These are phyloP conservation scores for Schrankia costaestrigalis DNA, from an alignment of 2,888 invertebrate species.

Conservation along the genomic window DNA sequence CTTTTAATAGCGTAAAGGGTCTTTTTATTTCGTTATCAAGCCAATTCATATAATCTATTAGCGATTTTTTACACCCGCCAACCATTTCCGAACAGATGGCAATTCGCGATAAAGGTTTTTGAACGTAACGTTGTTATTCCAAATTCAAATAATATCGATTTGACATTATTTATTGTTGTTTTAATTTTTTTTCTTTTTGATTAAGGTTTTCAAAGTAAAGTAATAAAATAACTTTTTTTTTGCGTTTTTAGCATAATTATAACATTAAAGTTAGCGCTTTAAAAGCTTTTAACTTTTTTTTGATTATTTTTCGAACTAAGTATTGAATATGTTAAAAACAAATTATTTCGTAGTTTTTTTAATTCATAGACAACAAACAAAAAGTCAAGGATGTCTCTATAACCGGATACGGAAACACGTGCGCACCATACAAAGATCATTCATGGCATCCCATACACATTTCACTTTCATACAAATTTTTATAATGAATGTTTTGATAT, in stretches of 20 bases:
- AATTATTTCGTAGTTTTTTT: constrained; percentile 5
- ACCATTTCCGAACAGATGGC: no score
- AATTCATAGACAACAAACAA: constrained; percentile 11
- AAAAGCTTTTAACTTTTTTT: not conserved
- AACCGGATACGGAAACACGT: constrained; percentile 39
- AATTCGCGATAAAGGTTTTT: constrained; percentile 27
- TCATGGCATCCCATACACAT: constrained; percentile 18
- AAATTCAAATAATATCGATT: constrained; percentile 26
- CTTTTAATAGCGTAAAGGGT: no score
- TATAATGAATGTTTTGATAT: constrained; percentile 22
- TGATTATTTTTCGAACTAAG: not conserved
- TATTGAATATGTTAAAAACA: not conserved
- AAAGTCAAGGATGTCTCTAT: constrained; percentile 22
- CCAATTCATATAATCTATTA: no score
- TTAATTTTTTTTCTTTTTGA: constrained; percentile 7
- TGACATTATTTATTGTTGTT: constrained; percentile 11
- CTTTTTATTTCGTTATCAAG: no score
- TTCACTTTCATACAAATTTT: constrained; percentile 28
- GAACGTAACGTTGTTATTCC: constrained; percentile 25
- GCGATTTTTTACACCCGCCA: no score
- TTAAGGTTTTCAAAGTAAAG: no score
- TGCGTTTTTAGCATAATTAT: not conserved
- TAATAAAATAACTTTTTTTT: constrained; percentile 15
- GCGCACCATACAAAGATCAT: constrained; percentile 30
- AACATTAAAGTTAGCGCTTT: not conserved